Base-by-base conservation (phyloP, 2,888 invertebrate species). In the Bombylius major region DNA sequence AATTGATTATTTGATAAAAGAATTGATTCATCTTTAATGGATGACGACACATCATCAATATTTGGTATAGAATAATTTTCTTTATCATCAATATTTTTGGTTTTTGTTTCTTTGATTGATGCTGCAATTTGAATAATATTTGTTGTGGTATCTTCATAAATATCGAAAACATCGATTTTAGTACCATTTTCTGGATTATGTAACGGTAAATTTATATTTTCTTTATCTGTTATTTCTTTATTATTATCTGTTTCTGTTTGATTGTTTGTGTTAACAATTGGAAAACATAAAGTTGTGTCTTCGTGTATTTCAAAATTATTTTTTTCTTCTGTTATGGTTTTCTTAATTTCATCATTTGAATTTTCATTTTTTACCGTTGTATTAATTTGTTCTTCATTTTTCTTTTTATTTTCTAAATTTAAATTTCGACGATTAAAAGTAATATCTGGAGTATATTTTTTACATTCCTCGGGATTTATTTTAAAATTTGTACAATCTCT, bases 361-460 rank as follows among this genome's bases (percentile, higher is more conserved):
- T 14, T 47, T 5, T 47, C 31, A 50, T 13, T 23, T 31, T 36
- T 36, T 9, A 36, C 9, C 36, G 46, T n/a, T n/a, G n/a, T 46
- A 46, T 36, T 34, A 33, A 50, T 13, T 5, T 34, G 36, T 36
- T 34, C 12, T 42, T 54, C 42, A 31, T 50, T 34, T 50, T 23
- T 45, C 44, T 50, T 32, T 32, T 46, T 6, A 50, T 31, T 36
- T 55, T 46, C 31, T 31, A 9, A 3, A 11, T 47, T 47, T 9
- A 11, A 56, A 54, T 48, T 55, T 58, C 9, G 52, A 44, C 5
- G 13, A 14, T 4, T 31, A 31, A 46, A 48, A 9, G 13, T 33
- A 47, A 70, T 66, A 49, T 67, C 63, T 4, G 71, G 70, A 50
- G 60, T 56, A 0, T 69, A 70, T n/a, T 58, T 59, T 46, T 67